These are phyloP conservation scores for Oxygymnocypris stewartii DNA, from an alignment of 2,113 vertebrate genomes.

Conservation along the genomic window DNA sequence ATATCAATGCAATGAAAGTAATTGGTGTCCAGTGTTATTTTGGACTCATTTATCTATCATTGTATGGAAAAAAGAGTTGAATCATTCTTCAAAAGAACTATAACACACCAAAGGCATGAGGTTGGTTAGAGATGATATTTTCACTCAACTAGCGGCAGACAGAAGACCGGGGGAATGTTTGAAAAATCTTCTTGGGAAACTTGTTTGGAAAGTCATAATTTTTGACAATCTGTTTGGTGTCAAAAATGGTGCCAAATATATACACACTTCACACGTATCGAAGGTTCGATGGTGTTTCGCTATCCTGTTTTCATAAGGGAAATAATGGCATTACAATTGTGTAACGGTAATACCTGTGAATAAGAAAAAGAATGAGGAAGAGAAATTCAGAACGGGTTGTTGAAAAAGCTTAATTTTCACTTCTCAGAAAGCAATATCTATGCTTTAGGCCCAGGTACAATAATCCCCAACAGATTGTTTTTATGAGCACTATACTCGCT, in stretches of 20 bases:
- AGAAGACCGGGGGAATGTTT: background rate
- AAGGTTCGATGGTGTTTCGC: background rate
- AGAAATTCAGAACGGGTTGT: background rate
- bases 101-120: background rate
- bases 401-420: background rate
- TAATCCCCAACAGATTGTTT: background rate
- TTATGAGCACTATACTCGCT: background rate
- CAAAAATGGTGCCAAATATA: background rate
- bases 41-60: background rate
- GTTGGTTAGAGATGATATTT: background rate
- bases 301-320: background rate
- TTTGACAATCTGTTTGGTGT: background rate
- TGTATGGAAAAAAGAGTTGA: background rate
- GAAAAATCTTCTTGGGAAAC: background rate
- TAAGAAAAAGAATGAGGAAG: background rate
- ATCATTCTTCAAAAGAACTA: background rate
- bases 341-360: background rate
- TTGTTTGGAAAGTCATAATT: background rate
- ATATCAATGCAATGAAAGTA: too few species aligned
- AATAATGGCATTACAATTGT: background rate
- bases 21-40: background rate
- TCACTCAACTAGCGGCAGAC: background rate
- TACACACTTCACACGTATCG: background rate
- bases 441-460: background rate
- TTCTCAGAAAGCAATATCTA: background rate